Evolutionary conservation across 2,113 vertebrate species (phyloP).

Genomic region (Galbula dea): DNA sequence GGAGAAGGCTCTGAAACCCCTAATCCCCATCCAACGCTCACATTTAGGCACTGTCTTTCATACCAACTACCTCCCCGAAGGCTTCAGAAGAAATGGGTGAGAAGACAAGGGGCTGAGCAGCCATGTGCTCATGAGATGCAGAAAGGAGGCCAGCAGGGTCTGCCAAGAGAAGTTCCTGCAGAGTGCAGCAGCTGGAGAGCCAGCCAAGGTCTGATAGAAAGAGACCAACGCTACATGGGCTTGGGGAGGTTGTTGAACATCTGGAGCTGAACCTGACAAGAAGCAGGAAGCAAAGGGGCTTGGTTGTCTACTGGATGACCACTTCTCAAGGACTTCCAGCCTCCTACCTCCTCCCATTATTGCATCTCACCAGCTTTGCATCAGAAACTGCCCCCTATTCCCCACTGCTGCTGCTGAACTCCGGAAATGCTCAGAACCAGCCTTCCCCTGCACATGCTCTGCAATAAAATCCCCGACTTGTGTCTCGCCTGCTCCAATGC

Average conservation of each 20-base stretch:
- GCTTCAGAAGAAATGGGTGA: neutral
- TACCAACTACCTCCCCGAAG: neutral
- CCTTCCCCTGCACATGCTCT: neutral
- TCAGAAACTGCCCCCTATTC: neutral
- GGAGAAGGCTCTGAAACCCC: neutral
- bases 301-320: neutral
- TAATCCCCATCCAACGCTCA: neutral
- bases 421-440: neutral
- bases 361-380: neutral
- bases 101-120: neutral
- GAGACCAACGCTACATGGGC: rapidly evolving
- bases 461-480: constrained; percentile 66
- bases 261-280: neutral
- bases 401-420: neutral
- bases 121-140: rapidly evolving
- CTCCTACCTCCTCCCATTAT: neutral
- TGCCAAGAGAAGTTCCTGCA: neutral
- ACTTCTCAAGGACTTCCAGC: neutral
- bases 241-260: neutral
- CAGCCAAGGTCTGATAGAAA: neutral
- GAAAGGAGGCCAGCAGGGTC: neutral
- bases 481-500: constrained; percentile 62
- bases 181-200: rapidly evolving
- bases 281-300: neutral
- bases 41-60: neutral